Percentiles rank a stretch among this genome's conserved stretches.
Evolutionary conservation across 1,140 invertebrate species (phyloP).

Genomic region (Ceratina japonica): DNA sequence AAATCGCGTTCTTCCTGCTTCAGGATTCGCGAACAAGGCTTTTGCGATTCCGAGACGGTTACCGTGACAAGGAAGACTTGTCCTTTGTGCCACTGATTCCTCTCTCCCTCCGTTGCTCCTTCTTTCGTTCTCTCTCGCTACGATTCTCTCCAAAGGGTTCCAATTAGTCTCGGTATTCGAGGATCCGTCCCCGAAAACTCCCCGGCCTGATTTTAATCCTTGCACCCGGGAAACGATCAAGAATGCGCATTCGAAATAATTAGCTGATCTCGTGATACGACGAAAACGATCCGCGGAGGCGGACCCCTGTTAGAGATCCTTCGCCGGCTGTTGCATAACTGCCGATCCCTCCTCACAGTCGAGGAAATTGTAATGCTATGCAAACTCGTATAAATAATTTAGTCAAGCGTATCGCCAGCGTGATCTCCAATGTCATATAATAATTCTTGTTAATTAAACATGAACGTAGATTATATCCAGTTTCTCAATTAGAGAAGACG

Average conservation of each 20-base stretch:
- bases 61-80: not conserved
- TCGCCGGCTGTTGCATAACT: conserved; percentile 25
- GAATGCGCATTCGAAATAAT: conserved; percentile 79
- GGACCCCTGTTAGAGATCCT: not conserved
- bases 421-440: too few species aligned
- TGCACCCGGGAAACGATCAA: conserved; percentile 66
- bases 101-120: not conserved
- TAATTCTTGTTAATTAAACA: too few species aligned
- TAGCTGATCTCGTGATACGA: conserved; percentile 76
- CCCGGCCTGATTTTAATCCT: conserved; percentile 73
- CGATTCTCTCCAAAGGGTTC: conserved; percentile 71
- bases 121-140: conserved; percentile 38
- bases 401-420: too few species aligned
- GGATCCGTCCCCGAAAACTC: conserved; percentile 73
- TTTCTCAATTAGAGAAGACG: not conserved
- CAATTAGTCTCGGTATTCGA: conserved; percentile 78
- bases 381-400: not conserved
- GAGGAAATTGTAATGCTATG: not conserved
- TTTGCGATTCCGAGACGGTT: conserved; percentile 16
- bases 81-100: conserved; percentile 18
- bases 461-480: too few species aligned
- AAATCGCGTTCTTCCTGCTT: conserved; percentile 12
- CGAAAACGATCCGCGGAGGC: conserved; percentile 63
- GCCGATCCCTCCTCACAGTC: too few species aligned
- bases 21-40: conserved; percentile 26